phyloP scores from a whole-genome alignment of 2,888 invertebrate species.

The Eristalis tenax region DNA sequence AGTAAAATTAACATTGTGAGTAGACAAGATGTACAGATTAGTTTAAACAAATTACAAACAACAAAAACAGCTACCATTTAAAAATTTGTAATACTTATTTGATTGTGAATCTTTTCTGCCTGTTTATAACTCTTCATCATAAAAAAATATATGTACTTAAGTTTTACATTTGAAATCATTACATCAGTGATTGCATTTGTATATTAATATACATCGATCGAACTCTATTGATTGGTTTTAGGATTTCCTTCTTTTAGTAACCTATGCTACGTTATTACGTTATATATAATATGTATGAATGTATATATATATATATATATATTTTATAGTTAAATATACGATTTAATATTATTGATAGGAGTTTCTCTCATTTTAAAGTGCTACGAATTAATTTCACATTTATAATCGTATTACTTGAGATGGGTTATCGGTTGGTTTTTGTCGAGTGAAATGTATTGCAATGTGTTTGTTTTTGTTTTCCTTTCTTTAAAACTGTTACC shows the following conservation, averaged over 20 bases:
- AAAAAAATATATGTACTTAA: slow-evolving; percentile 68
- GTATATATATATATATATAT: slow-evolving; percentile 44
- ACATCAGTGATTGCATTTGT: slow-evolving; percentile 67
- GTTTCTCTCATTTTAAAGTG: slow-evolving; percentile 36
- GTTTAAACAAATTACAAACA: slow-evolving; percentile 5
- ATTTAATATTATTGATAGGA: slow-evolving; percentile 62
- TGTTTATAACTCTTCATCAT: slow-evolving; percentile 47
- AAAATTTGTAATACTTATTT: slow-evolving; percentile 63
- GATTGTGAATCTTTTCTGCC: slow-evolving; percentile 59
- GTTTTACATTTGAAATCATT: slow-evolving; percentile 68
- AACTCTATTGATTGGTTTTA: slow-evolving; percentile 69
- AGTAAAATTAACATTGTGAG: not conserved
- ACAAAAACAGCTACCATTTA: slow-evolving; percentile 13
- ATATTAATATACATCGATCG: slow-evolving; percentile 52
- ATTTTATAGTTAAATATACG: slow-evolving; percentile 63
- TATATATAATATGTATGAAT: slow-evolving; percentile 50
- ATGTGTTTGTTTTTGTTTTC: slow-evolving; percentile 24
- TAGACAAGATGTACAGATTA: not conserved
- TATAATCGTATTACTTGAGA: slow-evolving; percentile 65
- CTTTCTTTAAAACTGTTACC: slow-evolving; percentile 44
- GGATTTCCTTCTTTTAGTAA: slow-evolving; percentile 60
- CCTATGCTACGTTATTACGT: slow-evolving; percentile 58
- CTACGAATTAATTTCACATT: slow-evolving; percentile 65
- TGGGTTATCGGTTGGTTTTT: slow-evolving; percentile 70
- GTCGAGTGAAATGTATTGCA: slow-evolving; percentile 65